Evolutionary conservation across 2,888 invertebrate species (phyloP).

Genomic region (Oligia strigilis): DNA sequence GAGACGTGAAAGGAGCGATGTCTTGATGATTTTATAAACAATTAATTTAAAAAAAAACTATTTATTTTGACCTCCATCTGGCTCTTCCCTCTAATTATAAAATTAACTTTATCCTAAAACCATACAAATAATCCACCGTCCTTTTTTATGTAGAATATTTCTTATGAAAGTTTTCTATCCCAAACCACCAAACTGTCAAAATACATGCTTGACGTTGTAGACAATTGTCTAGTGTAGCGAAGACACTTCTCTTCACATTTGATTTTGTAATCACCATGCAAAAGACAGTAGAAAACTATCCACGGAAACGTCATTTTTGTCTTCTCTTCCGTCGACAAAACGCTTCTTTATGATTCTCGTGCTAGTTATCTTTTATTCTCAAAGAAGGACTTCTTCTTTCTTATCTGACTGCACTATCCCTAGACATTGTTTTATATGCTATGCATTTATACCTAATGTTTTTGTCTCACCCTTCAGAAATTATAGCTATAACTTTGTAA

Average conservation of each 20-base stretch:
- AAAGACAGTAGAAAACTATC: not conserved
- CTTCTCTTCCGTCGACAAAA: not conserved
- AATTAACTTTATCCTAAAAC: not conserved
- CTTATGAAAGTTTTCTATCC: not conserved
- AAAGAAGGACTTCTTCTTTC: not conserved
- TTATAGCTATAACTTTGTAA: slow-evolving; percentile 12
- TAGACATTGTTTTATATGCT: not conserved
- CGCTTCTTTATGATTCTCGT: not conserved
- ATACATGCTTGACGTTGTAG: not conserved
- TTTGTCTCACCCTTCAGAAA: not conserved
- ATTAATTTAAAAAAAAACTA: too few species aligned
- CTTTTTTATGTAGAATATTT: not conserved
- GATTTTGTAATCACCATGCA: not conserved
- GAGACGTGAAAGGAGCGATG: slow-evolving; percentile 3
- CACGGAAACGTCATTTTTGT: not conserved
- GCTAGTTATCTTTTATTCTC: not conserved
- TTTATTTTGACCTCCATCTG: not conserved
- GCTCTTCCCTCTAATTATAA: not conserved
- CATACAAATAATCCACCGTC: not conserved
- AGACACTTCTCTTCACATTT: not conserved
- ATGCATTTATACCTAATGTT: not conserved
- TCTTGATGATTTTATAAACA: not conserved
- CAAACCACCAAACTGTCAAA: not conserved
- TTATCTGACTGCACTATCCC: not conserved
- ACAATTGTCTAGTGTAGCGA: not conserved